Evolutionary conservation across 2,888 invertebrate genomes (phyloP).

Genomic region (Pelosia muscerda): DNA sequence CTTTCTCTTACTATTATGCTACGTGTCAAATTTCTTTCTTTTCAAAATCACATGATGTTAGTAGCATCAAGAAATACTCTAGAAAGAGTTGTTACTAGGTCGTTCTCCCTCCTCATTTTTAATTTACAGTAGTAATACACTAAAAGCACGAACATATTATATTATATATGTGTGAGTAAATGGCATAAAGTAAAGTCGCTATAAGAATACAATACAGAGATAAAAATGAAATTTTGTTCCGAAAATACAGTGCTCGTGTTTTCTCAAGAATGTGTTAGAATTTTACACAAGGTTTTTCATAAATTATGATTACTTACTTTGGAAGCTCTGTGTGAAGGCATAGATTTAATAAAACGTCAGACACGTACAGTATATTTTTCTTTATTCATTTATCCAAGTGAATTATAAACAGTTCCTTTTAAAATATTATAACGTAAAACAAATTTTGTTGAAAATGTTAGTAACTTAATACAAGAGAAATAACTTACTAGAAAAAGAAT

Average conservation of each 20-base stretch:
- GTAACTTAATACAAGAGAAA: neutral
- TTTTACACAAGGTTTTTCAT: neutral
- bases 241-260: neutral
- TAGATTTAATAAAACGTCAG: constrained; percentile 32
- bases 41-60: too few relatives aligned
- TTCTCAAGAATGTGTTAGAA: constrained; percentile 1
- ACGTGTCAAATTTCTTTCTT: too few relatives aligned
- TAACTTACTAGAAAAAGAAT: constrained; percentile 22
- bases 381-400: constrained; percentile 73
- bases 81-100: neutral
- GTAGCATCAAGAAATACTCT: neutral
- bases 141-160: neutral
- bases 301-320: constrained; percentile 2
- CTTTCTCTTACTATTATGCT: too few relatives aligned
- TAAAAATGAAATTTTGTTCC: neutral
- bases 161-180: too few relatives aligned
- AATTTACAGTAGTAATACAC: constrained; percentile 1
- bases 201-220: neutral
- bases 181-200: neutral
- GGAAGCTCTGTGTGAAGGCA: constrained; percentile 3
- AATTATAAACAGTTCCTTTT: constrained; percentile 64
- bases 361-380: constrained; percentile 52
- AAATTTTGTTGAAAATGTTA: constrained; percentile 21
- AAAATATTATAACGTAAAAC: constrained; percentile 46
- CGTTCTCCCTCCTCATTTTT: neutral